Base-by-base conservation (phyloP, 2,888 invertebrate species). In the Amphimallon solstitiale region DNA sequence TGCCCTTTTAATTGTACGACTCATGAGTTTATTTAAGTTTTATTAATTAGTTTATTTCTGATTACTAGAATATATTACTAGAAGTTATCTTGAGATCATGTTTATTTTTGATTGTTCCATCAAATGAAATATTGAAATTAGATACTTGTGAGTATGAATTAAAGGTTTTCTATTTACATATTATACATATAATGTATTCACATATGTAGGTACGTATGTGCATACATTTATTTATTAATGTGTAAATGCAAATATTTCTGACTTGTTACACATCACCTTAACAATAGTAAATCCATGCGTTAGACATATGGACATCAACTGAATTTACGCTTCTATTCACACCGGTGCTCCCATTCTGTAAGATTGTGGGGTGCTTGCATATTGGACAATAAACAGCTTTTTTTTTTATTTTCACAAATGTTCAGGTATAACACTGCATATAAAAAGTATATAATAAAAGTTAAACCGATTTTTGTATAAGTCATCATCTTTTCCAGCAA, bases 251-350 rank as follows among this genome's bases (percentile, higher is more conserved):
- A 43, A 34, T 49, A 38, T 38, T 52, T 37, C 19, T 19, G 52
- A 52, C 37, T 38, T 52, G 35, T 17, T 52, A 37, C 17, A 43
- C 37, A 49, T 29, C 29, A 29, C 29, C 34, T 29, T 49, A 15
- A 52, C 52, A 52, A 52, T 37, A 52, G 37, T 17, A 19, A 10
- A 19, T 34, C 43, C 63, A 45, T 52, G 23, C 43, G 54, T 54
- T 19, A 45, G 54, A 19, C 63, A 63, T 63, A 19, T 54, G 45
- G 29, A 46, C 38, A 56, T 65, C 65, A 51, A 54, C 23, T 66
- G 54, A 62, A 66, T 62, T 66, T 66, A 61, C 54, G 60, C 62
- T 54, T 43, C 62, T 51, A 66, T 66, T 66, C 66, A 66, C 66
- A 66, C 62, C 54, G 37, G 23, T 62, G 37, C 62, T 45, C 49